phyloP scores from a whole-genome alignment of 2,113 vertebrate genomes.

The Anguilla rostrata region DNA sequence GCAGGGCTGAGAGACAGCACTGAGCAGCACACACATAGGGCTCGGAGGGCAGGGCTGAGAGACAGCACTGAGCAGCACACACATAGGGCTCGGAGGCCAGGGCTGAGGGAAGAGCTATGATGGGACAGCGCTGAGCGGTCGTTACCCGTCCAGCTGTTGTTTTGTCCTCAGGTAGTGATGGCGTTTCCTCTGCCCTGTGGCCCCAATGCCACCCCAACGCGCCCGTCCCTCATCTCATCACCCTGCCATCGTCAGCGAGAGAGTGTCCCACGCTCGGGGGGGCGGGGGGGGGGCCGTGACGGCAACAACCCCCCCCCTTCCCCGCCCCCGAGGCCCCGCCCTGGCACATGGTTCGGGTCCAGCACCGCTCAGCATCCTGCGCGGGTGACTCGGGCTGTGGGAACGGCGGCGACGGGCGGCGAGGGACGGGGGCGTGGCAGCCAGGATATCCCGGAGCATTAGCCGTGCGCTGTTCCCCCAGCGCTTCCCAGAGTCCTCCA shows the following conservation, averaged over 20 bases:
- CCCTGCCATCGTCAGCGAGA: slow-evolving; percentile 37
- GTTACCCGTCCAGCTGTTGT: slow-evolving; percentile 38
- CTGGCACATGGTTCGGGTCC: background rate
- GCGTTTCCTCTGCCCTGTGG: slow-evolving; percentile 41
- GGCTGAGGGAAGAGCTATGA: too few species aligned
- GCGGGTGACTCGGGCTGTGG: slow-evolving; percentile 52
- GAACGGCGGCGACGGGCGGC: slow-evolving; percentile 55
- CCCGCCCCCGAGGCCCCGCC: background rate
- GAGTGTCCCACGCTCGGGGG: slow-evolving; percentile 25
- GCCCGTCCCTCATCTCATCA: slow-evolving; percentile 37
- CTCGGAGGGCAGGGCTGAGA: too few species aligned
- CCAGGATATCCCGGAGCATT: slow-evolving; percentile 71
- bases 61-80: background rate
- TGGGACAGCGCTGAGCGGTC: too few species aligned
- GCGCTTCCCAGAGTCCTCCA: slow-evolving; percentile 59
- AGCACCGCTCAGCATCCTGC: background rate
- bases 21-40: too few species aligned
- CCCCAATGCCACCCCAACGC: slow-evolving; percentile 38
- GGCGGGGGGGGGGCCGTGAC: slow-evolving; percentile 35
- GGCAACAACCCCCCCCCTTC: background rate
- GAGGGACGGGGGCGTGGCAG: slow-evolving; percentile 52
- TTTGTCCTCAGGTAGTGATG: slow-evolving; percentile 44
- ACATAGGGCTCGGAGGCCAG: background rate
- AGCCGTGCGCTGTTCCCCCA: slow-evolving; percentile 63
- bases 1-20: too few species aligned